phyloP scores from a whole-genome alignment of 2,797 vertebrate genomes.

The Choloepus didactylus region DNA sequence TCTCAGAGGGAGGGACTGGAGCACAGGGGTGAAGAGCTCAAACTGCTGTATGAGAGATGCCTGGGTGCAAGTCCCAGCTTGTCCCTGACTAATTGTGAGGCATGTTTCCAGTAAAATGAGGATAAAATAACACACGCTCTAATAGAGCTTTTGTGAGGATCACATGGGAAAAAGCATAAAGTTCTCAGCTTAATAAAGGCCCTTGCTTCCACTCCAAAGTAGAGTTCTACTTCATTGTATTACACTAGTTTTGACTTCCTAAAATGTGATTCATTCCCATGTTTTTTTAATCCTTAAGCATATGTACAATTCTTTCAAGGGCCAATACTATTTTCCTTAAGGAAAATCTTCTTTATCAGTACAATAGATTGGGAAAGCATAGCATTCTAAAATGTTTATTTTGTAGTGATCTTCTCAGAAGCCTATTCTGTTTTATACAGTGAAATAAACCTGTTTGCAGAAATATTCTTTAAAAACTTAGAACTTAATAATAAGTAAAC shows the following conservation, averaged over 20 bases:
- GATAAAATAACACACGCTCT: background rate
- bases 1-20: background rate
- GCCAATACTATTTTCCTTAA: background rate
- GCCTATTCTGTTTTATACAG: background rate
- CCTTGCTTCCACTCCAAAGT: background rate
- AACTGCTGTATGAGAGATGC: background rate
- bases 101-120: background rate
- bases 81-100: background rate
- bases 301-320: background rate
- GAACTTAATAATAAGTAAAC: background rate
- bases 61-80: background rate
- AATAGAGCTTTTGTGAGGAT: background rate
- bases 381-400: constrained; percentile 21
- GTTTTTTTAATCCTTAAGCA: constrained; percentile 8
- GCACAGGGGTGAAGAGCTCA: background rate
- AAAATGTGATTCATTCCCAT: background rate
- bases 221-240: background rate
- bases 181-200: background rate
- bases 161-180: background rate
- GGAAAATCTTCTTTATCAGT: background rate
- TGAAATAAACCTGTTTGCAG: constrained; percentile 19
- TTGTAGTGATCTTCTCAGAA: constrained; percentile 22
- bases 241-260: background rate
- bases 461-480: background rate
- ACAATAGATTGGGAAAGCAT: background rate